Evolutionary conservation across 1,140 invertebrate genomes (phyloP), one percentile per base, ranked within the genome.

Genomic region (Drosophila lowei): DNA sequence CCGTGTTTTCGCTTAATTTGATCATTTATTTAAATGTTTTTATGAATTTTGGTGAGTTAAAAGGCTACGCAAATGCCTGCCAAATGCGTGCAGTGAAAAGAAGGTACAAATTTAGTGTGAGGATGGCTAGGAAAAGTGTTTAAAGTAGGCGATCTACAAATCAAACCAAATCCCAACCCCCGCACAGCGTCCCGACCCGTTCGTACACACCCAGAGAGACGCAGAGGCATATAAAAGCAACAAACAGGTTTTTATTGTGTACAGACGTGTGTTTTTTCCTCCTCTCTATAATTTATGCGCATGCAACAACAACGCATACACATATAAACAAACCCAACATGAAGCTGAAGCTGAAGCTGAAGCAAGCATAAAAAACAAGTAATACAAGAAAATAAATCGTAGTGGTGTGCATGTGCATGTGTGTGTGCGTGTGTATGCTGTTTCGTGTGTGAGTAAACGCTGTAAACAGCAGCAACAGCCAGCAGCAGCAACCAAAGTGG

Each of bases 241-340:
- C 83, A 86, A 86, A 88, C 81, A 86, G 81, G 81, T 86, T 86
- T 86, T 86, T 80, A 88, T 81, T 86, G 81, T 86, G 83, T 88
- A 85, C 83, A 86, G 77, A 86, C 77, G 81, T 86, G 81, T 78
- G 77, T 75, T 81, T 67, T 68, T 58, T 38, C 55, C 46, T 41
- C 56, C 60, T 56, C 61, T 52, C 71, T 66, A 74, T 84, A 85
- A 84, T 85, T 84, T 84, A 84, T 84, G 80, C 80, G 63, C 80
- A 76, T 62, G 64, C 78, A 80, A 73, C 65, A 62, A 43, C 63
- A 70, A 44, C 77, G 72, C 57, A 25, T 50, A 84, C 57, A 81
- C 66, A 72, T 57, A 65, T 74, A 75, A 75, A 70, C 70, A 81
- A 77, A 81, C 79, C 71, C 54, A 77, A 75, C 66, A 77, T 74